These are phyloP conservation scores for Colius striatus DNA, from an alignment of 2,113 vertebrate species.

Conservation along the genomic window DNA sequence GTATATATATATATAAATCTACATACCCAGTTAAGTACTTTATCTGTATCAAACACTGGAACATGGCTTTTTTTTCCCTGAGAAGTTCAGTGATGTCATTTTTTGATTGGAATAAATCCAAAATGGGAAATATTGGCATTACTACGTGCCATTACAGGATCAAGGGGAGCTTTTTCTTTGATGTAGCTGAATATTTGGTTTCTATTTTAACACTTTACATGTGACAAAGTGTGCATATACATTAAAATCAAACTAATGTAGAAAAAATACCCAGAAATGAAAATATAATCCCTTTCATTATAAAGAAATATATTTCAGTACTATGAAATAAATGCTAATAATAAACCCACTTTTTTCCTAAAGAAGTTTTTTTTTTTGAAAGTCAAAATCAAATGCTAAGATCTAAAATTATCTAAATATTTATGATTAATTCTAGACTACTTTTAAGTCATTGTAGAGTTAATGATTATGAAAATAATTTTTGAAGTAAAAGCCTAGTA, in stretches of 20 bases:
- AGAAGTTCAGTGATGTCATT: background rate
- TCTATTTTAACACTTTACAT: background rate
- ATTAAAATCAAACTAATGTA: background rate
- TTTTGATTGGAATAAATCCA: background rate
- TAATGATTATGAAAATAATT: background rate
- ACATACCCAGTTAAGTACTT: background rate
- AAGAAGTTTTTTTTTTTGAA: background rate
- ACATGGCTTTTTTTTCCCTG: background rate
- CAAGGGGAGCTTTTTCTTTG: background rate
- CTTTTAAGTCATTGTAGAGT: background rate
- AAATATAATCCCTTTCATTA: background rate
- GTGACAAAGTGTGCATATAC: background rate
- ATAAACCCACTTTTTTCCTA: background rate
- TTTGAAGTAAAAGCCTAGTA: background rate
- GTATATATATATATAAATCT: background rate
- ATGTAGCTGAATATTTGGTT: background rate
- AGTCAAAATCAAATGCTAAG: background rate
- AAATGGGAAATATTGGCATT: background rate
- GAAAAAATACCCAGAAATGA: background rate
- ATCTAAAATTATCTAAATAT: background rate
- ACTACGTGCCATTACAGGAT: background rate
- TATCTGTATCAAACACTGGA: background rate
- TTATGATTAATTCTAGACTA: background rate
- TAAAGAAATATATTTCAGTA: background rate
- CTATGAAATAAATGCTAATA: background rate